phyloP scores from a whole-genome alignment of 2,113 vertebrate species.

The Nerophis lumbriciformis region DNA sequence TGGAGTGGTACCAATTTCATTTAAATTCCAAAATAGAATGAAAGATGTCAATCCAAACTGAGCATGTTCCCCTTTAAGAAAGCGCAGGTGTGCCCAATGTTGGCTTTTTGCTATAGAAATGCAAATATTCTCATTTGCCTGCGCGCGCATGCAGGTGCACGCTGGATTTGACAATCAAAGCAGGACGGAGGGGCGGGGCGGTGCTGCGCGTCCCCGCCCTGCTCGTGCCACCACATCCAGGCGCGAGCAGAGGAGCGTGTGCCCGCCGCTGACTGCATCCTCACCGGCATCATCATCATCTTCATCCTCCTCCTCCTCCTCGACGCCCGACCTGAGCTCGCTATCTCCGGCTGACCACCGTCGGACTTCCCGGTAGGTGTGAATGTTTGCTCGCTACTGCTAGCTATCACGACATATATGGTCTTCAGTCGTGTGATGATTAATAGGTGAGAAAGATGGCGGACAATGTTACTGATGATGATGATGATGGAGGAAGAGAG shows the following conservation, averaged over 20 bases:
- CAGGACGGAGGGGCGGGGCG: slow-evolving; percentile 14
- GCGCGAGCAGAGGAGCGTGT: slow-evolving; percentile 34
- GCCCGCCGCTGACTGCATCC: slow-evolving; percentile 22
- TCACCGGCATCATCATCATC: slow-evolving; percentile 19
- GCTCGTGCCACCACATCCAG: slow-evolving; percentile 42
- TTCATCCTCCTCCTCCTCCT: slow-evolving; percentile 9
- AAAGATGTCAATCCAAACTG: no score
- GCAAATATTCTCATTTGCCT: slow-evolving; percentile 42
- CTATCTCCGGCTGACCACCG: background rate
- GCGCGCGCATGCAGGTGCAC: slow-evolving; percentile 43
- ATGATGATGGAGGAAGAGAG: slow-evolving; percentile 38
- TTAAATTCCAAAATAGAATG: no score
- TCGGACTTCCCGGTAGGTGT: slow-evolving; percentile 2
- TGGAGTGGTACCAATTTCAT: no score
- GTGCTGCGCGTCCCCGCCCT: slow-evolving; percentile 31
- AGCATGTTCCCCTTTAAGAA: no score
- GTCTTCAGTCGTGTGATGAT: no score
- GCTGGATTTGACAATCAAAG: slow-evolving; percentile 56
- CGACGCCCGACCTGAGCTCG: background rate
- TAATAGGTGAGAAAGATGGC: no score
- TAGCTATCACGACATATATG: no score
- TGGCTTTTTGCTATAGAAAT: no score
- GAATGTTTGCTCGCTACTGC: no score
- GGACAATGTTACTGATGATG: no score
- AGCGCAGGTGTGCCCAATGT: no score